phyloP scores from a whole-genome alignment of 1,140 invertebrate species.

The Phymorhynchus buccinoides region DNA sequence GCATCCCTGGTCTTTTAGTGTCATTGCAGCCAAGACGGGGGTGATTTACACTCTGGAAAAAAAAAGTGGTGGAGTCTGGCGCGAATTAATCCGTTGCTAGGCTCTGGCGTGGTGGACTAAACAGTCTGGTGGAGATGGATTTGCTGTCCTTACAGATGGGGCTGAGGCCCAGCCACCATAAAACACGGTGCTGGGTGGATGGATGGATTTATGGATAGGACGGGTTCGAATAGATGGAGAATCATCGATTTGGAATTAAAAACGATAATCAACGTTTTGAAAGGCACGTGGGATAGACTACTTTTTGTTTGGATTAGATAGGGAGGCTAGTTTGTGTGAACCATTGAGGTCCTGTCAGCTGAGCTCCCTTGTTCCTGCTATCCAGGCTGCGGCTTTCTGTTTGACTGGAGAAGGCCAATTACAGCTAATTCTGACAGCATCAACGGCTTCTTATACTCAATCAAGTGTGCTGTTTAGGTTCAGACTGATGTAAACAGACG shows the following conservation, averaged over 20 bases:
- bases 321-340: no score
- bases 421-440: no score
- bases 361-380: no score
- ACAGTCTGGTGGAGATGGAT: constrained; percentile 25
- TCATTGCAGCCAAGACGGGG: constrained; percentile 13
- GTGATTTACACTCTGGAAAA: constrained; percentile 8
- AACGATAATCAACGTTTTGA: neutral
- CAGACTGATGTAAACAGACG: no score
- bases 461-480: no score
- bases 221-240: neutral
- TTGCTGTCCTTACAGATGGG: constrained; percentile 20
- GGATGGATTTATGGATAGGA: neutral
- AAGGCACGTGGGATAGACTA: neutral
- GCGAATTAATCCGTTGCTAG: constrained; percentile 26
- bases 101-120: constrained; percentile 21
- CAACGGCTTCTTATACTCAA: no score
- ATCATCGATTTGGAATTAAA: neutral
- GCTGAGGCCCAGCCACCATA: neutral
- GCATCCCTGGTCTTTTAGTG: constrained; percentile 30
- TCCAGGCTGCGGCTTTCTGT: no score
- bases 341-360: no score
- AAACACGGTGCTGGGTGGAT: neutral
- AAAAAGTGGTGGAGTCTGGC: constrained; percentile 4
- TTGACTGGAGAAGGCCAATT: no score
- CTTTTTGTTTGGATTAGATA: no score